Conservation (phyloP, 2,888 invertebrate species). For the Embidobia sp. region DNA sequence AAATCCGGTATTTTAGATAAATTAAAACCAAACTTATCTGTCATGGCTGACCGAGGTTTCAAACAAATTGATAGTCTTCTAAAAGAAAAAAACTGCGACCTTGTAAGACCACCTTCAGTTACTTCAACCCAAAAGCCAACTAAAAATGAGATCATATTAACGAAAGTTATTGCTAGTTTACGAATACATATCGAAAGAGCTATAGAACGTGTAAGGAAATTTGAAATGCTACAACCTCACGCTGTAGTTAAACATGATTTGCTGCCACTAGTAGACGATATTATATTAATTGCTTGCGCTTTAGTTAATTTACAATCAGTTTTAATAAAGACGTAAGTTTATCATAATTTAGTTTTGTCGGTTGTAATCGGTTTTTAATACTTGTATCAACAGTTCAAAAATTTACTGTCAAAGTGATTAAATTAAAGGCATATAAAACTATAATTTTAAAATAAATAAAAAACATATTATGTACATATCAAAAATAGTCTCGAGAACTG, state of each 20-base stretch:
- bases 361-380: no score
- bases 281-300: neutral
- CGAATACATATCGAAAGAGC: constrained; percentile 73
- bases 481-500: no score
- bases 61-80: constrained; percentile 46
- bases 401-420: no score
- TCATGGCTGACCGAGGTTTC: constrained; percentile 62
- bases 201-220: constrained; percentile 65
- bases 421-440: no score
- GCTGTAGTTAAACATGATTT: neutral
- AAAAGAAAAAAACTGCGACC: constrained; percentile 13
- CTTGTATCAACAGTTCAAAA: no score
- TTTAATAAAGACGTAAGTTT: constrained; percentile 11
- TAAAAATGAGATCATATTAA: constrained; percentile 58
- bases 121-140: constrained; percentile 40
- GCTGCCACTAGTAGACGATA: neutral
- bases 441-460: no score
- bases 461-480: no score
- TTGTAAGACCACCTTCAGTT: constrained; percentile 41
- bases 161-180: constrained; percentile 70
- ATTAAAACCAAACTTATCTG: constrained; percentile 48
- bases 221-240: constrained; percentile 45
- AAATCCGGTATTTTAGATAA: constrained; percentile 61
- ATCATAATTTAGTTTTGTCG: neutral
- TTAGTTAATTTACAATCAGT: constrained; percentile 8